Evolutionary conservation across 2,113 vertebrate genomes (phyloP).

Genomic region (Mesocricetus auratus): DNA sequence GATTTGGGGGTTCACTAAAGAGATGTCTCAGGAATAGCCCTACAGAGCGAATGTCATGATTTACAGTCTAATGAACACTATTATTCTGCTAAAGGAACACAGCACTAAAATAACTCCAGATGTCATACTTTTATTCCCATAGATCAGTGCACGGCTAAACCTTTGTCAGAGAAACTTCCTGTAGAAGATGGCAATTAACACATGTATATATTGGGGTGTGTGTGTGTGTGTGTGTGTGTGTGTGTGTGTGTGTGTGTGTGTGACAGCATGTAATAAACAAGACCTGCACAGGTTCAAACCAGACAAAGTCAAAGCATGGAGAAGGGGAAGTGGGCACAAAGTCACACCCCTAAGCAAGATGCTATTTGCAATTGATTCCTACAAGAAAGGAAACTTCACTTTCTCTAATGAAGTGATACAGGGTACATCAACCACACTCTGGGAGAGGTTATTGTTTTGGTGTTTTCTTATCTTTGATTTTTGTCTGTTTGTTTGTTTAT

Average conservation of each 20-base stretch:
- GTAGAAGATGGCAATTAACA: not conserved
- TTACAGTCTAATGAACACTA: not conserved
- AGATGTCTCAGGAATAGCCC: not conserved
- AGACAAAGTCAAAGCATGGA: not conserved
- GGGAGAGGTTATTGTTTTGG: too few species aligned
- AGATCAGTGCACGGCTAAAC: not conserved
- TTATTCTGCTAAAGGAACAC: not conserved
- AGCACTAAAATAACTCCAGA: not conserved
- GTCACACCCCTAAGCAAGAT: not conserved
- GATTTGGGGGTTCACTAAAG: not conserved
- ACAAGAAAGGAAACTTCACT: not conserved
- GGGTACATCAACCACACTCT: not conserved
- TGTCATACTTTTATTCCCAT: not conserved
- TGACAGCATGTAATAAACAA: not conserved
- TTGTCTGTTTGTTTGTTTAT: not conserved
- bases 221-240: not conserved
- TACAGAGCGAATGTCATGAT: not conserved
- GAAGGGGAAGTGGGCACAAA: not conserved
- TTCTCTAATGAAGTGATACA: not conserved
- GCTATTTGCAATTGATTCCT: not conserved
- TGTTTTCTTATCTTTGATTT: not conserved
- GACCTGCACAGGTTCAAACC: not conserved
- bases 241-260: too few species aligned
- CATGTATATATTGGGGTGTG: not conserved
- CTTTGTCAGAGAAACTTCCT: not conserved